Conservation (phyloP, 2,888 invertebrate genomes). For the Brachyptera risi region DNA sequence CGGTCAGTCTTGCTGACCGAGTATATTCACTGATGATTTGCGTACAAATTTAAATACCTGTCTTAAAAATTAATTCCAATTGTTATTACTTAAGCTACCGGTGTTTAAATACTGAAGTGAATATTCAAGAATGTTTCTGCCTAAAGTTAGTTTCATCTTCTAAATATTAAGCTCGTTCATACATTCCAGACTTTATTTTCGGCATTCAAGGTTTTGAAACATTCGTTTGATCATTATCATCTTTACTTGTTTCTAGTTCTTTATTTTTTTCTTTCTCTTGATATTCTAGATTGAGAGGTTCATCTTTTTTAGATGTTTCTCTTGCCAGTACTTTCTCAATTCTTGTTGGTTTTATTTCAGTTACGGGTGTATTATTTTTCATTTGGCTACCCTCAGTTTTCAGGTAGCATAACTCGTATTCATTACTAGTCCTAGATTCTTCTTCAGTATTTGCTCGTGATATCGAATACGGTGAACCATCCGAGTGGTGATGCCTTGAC, state of each 20-base stretch:
- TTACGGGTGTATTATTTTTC: neutral
- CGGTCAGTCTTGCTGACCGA: neutral
- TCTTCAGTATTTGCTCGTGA: conserved; percentile 26
- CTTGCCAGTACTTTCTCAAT: neutral
- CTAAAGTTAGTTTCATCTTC: too few species aligned
- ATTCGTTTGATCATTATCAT: neutral
- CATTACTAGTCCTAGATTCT: conserved; percentile 37
- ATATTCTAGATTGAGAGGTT: neutral
- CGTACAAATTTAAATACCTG: too few species aligned
- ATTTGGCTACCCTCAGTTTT: neutral
- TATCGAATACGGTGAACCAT: conserved; percentile 24
- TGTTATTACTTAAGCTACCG: too few species aligned
- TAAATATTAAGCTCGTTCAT: conserved; percentile 1
- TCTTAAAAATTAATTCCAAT: too few species aligned
- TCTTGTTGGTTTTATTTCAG: neutral
- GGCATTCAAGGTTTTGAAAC: neutral
- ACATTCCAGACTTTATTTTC: neutral
- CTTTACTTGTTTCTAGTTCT: neutral
- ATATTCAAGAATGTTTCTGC: neutral
- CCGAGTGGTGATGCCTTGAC: conserved; percentile 20
- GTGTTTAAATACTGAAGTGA: too few species aligned
- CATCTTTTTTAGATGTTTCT: neutral
- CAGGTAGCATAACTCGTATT: conserved; percentile 33
- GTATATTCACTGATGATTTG: too few species aligned
- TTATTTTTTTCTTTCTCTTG: neutral